phyloP scores from a whole-genome alignment of 1,140 invertebrate genomes.

The Heliothis virescens region DNA sequence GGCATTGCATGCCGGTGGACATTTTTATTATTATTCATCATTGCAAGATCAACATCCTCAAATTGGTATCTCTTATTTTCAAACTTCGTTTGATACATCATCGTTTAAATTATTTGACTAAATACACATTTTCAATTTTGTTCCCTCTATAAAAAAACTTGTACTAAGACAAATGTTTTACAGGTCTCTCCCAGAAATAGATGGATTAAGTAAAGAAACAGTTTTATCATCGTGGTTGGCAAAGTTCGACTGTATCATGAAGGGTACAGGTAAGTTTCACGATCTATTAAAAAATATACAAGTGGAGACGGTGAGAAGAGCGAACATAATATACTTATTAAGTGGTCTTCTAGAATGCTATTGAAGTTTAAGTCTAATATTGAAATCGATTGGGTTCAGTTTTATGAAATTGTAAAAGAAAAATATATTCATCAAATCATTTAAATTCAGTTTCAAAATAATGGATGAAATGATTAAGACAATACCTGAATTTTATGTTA shows the following conservation, averaged over 20 bases:
- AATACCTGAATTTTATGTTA: too few species aligned
- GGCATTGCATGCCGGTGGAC: conserved; percentile 8
- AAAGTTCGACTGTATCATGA: conserved; percentile 99
- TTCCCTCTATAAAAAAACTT: neutral
- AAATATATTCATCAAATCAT: neutral
- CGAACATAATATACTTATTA: neutral
- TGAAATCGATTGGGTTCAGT: too few species aligned
- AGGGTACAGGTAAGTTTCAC: conserved; percentile 89
- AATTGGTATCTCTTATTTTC: neutral
- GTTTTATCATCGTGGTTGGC: conserved; percentile 99
- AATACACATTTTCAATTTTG: neutral
- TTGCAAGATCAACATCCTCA: too few species aligned
- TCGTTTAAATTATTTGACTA: neutral
- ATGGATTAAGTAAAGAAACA: conserved; percentile 99
- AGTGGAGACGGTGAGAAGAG: conserved; percentile 34
- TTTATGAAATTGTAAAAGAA: neutral
- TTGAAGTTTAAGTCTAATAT: too few species aligned
- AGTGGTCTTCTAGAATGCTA: too few species aligned
- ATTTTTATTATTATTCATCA: conserved; percentile 4
- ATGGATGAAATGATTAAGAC: neutral
- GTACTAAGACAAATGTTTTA: conserved; percentile 56
- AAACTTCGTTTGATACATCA: neutral
- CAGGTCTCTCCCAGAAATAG: conserved; percentile 98
- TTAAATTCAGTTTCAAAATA: neutral
- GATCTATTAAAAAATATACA: neutral